Percentiles rank a stretch among this genome's conserved stretches.
phyloP scores from a whole-genome alignment of 1,140 invertebrate genomes.

The Formica exsecta region DNA sequence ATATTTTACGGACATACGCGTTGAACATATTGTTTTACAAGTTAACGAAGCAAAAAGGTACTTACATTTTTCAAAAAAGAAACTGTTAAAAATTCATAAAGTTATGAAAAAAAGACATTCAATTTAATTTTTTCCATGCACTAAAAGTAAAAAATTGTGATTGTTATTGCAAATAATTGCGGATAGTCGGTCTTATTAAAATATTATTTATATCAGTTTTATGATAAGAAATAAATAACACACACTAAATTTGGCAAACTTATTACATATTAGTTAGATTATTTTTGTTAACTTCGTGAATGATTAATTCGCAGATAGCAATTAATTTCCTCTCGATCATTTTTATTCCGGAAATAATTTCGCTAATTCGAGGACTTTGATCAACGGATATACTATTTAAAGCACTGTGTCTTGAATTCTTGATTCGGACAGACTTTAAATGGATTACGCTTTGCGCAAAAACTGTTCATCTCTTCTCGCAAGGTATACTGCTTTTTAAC shows the following conservation, averaged over 20 bases:
- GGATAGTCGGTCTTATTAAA: not conserved
- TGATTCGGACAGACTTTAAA: slow-evolving; percentile 9
- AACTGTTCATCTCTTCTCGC: slow-evolving; percentile 19
- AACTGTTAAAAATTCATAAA: not conserved
- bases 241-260: not conserved
- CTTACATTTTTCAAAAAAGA: not conserved
- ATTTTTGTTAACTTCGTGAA: not conserved
- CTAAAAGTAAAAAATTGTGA: not conserved
- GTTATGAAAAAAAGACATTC: not conserved
- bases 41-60: not conserved
- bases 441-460: slow-evolving; percentile 8
- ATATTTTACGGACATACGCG: not conserved
- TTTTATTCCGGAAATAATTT: slow-evolving; percentile 24
- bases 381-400: not conserved
- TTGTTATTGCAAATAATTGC: not conserved
- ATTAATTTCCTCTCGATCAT: not conserved
- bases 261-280: not conserved
- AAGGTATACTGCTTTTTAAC: slow-evolving; percentile 11
- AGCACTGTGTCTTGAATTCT: slow-evolving; percentile 9
- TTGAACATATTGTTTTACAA: not conserved
- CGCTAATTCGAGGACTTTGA: not conserved
- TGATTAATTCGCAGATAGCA: not conserved
- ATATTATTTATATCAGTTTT: not conserved
- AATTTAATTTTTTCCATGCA: not conserved
- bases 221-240: not conserved